A percentile compares a stretch with the other conserved stretches of the same genome.
Conservation (phyloP, 2,888 invertebrate genomes). For the Petrolisthes cinctipes region DNA sequence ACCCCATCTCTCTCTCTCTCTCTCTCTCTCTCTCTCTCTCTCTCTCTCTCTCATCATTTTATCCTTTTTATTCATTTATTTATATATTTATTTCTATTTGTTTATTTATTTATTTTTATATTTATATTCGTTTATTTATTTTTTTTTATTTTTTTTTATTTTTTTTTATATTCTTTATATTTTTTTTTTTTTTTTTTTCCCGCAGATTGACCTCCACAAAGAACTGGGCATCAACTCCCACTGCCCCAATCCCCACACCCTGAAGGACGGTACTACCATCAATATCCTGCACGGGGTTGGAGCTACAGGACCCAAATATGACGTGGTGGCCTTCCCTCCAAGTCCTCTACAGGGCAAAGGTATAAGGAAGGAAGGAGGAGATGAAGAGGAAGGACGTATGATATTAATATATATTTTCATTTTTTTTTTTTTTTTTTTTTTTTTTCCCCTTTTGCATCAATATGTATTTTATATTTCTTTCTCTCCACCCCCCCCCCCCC, state of each 20-base stretch:
- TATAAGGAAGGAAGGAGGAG: not conserved
- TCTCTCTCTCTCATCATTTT: too few species aligned
- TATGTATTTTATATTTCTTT: not conserved
- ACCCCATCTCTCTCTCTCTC: too few species aligned
- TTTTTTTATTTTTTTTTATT: not conserved
- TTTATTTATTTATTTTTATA: not conserved
- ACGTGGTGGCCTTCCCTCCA: constrained; percentile 67
- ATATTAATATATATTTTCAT: not conserved
- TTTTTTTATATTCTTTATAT: not conserved
- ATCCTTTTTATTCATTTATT: too few species aligned
- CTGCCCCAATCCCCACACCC: constrained; percentile 54
- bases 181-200: not conserved
- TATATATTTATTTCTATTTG: not conserved
- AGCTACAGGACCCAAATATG: constrained; percentile 59
- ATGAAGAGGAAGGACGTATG: not conserved
- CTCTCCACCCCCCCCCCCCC: not conserved
- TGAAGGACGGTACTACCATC: constrained; percentile 56
- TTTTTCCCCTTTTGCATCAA: not conserved
- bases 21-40: too few species aligned
- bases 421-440: not conserved
- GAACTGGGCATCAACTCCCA: constrained; percentile 61
- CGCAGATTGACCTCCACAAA: constrained; percentile 63
- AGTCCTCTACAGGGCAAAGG: constrained; percentile 34
- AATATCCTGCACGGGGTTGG: constrained; percentile 60
- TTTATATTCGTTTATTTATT: too few species aligned